phyloP scores from a whole-genome alignment of 1,140 invertebrate species.

The Papilio polyxenes region DNA sequence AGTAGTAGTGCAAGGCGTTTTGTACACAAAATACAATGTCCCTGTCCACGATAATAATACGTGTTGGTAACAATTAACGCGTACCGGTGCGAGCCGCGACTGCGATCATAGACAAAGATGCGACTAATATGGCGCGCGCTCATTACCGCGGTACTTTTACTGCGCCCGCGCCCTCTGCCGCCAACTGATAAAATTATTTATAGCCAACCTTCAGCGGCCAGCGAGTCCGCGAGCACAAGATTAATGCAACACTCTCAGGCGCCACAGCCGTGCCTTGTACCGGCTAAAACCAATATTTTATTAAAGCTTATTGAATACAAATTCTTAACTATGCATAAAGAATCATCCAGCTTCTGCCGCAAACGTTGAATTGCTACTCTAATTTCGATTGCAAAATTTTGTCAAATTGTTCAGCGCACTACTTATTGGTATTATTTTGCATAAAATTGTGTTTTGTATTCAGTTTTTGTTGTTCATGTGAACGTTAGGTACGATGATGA shows the following conservation, averaged over 20 bases:
- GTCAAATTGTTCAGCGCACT: too few relatives aligned
- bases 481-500: too few relatives aligned
- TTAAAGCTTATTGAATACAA: not conserved
- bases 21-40: not conserved
- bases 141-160: constrained; percentile 33
- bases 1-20: not conserved
- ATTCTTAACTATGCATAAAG: not conserved
- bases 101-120: constrained; percentile 36
- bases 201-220: not conserved
- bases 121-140: constrained; percentile 23
- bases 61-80: constrained; percentile 29
- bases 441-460: too few relatives aligned
- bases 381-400: too few relatives aligned
- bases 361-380: too few relatives aligned
- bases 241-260: constrained; percentile 1
- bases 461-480: too few relatives aligned
- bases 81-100: not conserved
- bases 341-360: too few relatives aligned
- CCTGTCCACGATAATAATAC: not conserved
- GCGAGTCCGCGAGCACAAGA: not conserved
- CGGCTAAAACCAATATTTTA: not conserved
- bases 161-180: not conserved
- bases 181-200: constrained; percentile 18
- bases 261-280: not conserved
- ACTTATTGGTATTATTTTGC: too few relatives aligned